Conservation (phyloP, 2,888 invertebrate genomes). For the Phorcus lineatus region DNA sequence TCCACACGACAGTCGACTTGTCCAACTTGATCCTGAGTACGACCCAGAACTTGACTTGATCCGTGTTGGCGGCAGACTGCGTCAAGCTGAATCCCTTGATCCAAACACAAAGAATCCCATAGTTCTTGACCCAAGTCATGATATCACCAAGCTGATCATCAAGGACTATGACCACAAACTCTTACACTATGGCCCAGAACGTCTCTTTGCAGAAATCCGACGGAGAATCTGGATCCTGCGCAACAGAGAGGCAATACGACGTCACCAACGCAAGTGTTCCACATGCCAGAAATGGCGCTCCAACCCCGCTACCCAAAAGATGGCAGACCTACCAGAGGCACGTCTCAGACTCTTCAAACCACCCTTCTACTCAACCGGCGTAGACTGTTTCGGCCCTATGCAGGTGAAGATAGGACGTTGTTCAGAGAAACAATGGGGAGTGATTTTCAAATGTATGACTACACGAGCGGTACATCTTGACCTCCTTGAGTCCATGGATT, state of each 20-base stretch:
- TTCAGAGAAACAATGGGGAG: neutral
- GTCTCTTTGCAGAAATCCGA: neutral
- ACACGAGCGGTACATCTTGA: neutral
- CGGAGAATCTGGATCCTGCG: neutral
- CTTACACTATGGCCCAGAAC: neutral
- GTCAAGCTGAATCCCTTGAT: neutral
- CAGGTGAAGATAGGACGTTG: neutral
- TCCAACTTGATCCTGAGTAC: neutral
- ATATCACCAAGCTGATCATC: neutral
- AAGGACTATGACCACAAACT: neutral
- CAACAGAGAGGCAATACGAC: neutral
- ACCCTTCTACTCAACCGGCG: neutral
- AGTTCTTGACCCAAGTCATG: neutral
- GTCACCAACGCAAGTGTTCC: neutral
- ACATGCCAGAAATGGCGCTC: neutral
- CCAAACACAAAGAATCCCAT: neutral
- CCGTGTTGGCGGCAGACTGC: neutral
- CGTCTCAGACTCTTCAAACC: too few species aligned
- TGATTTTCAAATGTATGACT: neutral
- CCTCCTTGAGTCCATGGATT: neutral
- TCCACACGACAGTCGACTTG: neutral
- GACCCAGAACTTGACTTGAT: neutral
- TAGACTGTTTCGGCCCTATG: neutral
- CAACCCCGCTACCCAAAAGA: too few species aligned
- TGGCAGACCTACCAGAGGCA: too few species aligned